Base-by-base conservation (phyloP, 2,797 vertebrate genomes). In the Hippocampus kuda region DNA sequence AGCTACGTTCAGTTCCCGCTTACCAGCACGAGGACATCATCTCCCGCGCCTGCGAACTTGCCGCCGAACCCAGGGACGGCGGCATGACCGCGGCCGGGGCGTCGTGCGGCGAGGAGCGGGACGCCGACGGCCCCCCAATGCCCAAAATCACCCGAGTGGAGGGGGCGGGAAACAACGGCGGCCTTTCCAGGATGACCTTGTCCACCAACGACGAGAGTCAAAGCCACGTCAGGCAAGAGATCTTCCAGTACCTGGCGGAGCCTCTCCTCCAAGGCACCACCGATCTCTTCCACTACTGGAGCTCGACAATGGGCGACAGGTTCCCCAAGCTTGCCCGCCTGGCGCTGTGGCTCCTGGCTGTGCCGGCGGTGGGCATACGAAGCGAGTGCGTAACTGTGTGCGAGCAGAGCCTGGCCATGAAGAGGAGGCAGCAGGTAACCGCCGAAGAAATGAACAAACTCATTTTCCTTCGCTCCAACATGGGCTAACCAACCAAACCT, bases 1-100 rank as follows among this genome's bases (percentile, higher is more conserved):
- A 99, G 81, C 91, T 99, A 70, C 91, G 96, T 51, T 94, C 95
- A 0, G 95, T 98, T n/a, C 96, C 96, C 0, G 93, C 95, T 0
- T 98, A 99, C 85, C 96, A 99, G 85, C 97, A 99, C 0, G 97
- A 99, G 81, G 97, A 99, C 84, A 98, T 99, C 70, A 94, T 99
- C 3, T 91, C 92, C 71, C 94, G 95, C 65, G 96, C 96, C 3
- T 98, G 95, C 0, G 95, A 99, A 84, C 85, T 98, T 90, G 95
- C 96, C 71, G 90, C 91, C 0, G 97, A 80, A 85, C 81, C 76
- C 80, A 87, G 54, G 88, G 94, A 90, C 88, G 92, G 74, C 85
- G 89, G 85, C 49, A 61, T 92, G 86, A 72, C 91, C 75, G 85
- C 83, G 68, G 44, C 92, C 82, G 87, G 87, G 81, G 82, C 83